phyloP scores from a whole-genome alignment of 2,797 vertebrate species.

The Geotrypetes seraphini region DNA sequence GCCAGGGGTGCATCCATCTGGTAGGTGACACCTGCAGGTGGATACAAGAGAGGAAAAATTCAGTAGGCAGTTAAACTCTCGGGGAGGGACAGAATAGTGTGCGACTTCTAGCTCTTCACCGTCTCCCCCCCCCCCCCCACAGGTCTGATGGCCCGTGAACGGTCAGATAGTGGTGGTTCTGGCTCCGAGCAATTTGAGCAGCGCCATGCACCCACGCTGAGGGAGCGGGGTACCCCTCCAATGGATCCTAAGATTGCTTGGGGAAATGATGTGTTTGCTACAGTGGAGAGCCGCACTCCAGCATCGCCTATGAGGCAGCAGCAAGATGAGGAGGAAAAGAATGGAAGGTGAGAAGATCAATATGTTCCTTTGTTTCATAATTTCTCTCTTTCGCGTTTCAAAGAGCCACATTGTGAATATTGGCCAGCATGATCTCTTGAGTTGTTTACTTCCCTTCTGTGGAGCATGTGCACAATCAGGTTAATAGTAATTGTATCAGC shows the following conservation, averaged over 20 bases:
- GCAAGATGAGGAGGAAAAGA: constrained; percentile 78
- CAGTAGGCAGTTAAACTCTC: background rate
- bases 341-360: constrained; percentile 52
- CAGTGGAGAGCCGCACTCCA: constrained; percentile 58
- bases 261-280: constrained; percentile 71
- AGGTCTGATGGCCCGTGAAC: constrained; percentile 80
- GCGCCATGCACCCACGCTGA: constrained; percentile 59
- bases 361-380: background rate
- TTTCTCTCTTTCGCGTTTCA: background rate
- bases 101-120: too few relatives aligned
- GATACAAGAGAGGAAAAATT: background rate
- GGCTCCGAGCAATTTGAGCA: constrained; percentile 80
- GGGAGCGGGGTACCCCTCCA: constrained; percentile 77
- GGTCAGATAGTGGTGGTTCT: constrained; percentile 84
- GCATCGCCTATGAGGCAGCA: constrained; percentile 71
- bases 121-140: background rate
- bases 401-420: too few relatives aligned
- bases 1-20: constrained; percentile 76
- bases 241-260: constrained; percentile 83
- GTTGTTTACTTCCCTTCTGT: too few relatives aligned
- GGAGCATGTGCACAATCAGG: too few relatives aligned
- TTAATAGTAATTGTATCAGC: too few relatives aligned
- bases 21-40: constrained; percentile 30
- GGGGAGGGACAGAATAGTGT: background rate
- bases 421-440: too few relatives aligned